phyloP scores from a whole-genome alignment of 2,113 vertebrate genomes.

The Callospermophilus lateralis region DNA sequence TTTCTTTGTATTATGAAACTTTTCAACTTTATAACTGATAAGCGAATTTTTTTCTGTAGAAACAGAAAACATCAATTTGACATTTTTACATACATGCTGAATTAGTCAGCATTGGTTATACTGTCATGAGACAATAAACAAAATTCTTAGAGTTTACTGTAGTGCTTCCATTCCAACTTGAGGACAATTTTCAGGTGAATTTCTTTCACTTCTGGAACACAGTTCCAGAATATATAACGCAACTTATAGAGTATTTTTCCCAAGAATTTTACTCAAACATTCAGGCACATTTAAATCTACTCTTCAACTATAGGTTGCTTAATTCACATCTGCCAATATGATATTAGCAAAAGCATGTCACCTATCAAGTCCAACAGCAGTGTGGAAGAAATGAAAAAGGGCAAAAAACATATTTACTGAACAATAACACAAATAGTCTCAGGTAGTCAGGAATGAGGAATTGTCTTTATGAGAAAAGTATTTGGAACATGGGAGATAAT shows the following conservation, averaged over 20 bases:
- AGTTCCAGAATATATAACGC: too few relatives aligned
- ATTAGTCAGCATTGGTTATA: neutral
- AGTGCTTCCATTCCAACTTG: neutral
- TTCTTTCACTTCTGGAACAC: neutral
- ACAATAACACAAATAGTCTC: neutral
- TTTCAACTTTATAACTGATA: neutral
- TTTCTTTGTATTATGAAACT: neutral
- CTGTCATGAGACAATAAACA: neutral
- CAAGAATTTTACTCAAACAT: neutral
- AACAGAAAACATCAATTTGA: neutral
- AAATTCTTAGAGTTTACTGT: neutral
- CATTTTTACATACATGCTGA: neutral
- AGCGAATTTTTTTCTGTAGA: neutral
- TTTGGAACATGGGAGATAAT: neutral
- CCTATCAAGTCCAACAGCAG: neutral
- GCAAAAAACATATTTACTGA: neutral
- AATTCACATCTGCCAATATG: neutral
- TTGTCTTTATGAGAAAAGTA: neutral
- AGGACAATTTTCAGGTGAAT: neutral
- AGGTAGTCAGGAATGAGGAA: neutral
- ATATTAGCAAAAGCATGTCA: neutral
- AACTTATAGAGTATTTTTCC: neutral
- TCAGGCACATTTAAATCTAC: neutral
- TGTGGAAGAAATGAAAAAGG: fast-evolving
- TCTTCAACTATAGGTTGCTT: neutral